Evolutionary conservation across 92 coral and sea anemone genomes (phyloP).

Genomic region (Zoanthus gigantus): DNA sequence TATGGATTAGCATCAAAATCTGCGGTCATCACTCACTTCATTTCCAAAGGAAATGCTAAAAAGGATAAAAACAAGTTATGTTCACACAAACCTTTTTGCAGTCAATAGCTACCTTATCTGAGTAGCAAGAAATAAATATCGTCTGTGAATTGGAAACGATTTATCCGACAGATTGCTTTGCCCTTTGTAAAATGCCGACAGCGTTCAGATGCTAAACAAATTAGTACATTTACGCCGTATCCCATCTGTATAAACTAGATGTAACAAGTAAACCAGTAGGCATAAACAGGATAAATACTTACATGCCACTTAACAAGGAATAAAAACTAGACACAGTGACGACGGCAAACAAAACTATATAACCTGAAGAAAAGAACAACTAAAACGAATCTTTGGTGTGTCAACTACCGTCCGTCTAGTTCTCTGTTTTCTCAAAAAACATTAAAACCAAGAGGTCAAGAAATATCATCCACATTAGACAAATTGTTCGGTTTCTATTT

Average conservation of each 20-base stretch:
- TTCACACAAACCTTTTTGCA: neutral
- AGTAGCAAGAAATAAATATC: slow-evolving; percentile 39
- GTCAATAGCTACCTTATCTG: slow-evolving; percentile 20
- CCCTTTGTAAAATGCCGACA: slow-evolving; percentile 46
- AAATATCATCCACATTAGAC: neutral
- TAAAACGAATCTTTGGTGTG: slow-evolving; percentile 7
- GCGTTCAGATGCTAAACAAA: slow-evolving; percentile 40
- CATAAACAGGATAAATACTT: slow-evolving; percentile 9
- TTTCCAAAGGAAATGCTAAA: neutral
- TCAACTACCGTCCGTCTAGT: neutral
- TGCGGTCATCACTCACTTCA: neutral
- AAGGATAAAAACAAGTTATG: neutral
- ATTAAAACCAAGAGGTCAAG: slow-evolving; percentile 24
- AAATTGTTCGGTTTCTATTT: neutral
- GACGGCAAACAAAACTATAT: neutral
- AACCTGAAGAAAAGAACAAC: neutral
- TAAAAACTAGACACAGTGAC: neutral
- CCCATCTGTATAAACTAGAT: neutral
- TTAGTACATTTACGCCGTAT: slow-evolving; percentile 9
- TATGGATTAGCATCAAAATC: slow-evolving; percentile 21
- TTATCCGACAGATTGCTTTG: slow-evolving; percentile 40
- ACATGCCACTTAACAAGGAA: slow-evolving; percentile 6
- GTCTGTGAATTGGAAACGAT: slow-evolving; percentile 48
- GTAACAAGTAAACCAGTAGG: neutral
- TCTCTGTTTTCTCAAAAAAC: slow-evolving; percentile 32